Base-by-base conservation (phyloP, 2,888 invertebrate species). In the Hermaeophaga mercurialis region DNA sequence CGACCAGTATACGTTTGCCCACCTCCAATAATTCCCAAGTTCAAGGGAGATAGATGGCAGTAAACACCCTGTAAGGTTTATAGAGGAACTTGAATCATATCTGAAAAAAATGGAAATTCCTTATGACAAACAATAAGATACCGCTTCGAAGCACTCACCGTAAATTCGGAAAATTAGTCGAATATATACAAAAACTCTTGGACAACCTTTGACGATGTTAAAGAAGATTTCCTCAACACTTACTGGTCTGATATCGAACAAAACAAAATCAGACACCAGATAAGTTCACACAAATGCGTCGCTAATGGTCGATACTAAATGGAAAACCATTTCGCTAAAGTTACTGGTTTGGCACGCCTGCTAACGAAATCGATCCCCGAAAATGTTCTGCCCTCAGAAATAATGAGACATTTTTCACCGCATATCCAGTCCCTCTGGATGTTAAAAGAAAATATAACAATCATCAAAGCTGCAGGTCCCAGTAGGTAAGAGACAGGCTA, bases 331-430 rank as follows among this genome's bases (percentile, higher is more conserved):
- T 56, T 56, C 33, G 49, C 50, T 9, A 24, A 52, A 8, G 43
- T 26, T 19, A 24, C 36, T 9, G 43, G 50, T 1, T 17, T 50
- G 24, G 41, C 56, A 12, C 38, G 44, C 7, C 4, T 31, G 11
- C 44, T 56, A 2, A 56, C 50, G 1, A 26, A 44, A 2, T 43
- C 56, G 2, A 41, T 36, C 7, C 19, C 48, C 1, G 54, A 47
- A 41, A 12, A 18, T 8, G 19, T 11, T 1, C 19, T 57, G 3
- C 41, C 41, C 6, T 22, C 33, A 1, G 41, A 53, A 15, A 8
- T 57, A 4, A 57, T 57, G 46, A 26, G 28, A 12, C 57, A 57
- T 15, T 57, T 57, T 18, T 53, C 57, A 18, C 31, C 45, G 1
- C 19, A 39, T 14, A 34, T 57, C 5, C 57, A 47, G 26, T 57